Base-by-base conservation (phyloP, 2,797 vertebrate genomes). In the Holocentrus rufus region DNA sequence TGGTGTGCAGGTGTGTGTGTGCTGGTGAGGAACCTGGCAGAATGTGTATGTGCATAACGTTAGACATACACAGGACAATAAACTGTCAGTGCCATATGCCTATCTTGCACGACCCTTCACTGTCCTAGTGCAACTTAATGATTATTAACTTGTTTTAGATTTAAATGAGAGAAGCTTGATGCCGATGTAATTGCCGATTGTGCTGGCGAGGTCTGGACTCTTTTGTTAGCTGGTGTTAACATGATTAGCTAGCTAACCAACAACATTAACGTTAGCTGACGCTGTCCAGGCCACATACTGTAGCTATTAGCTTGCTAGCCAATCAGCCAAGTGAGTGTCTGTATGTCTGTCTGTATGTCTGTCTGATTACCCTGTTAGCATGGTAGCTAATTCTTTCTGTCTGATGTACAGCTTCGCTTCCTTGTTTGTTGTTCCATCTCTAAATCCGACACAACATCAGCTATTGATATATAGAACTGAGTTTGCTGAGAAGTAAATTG, bases 141-240 rank as follows among this genome's bases (percentile, higher is more conserved):
- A 30, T 7, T 11, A 0, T 13, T 5, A 65, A 55, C 53, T 65
- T 39, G 53, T n/a, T 23, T 7, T 0, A 1, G n/a, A n/a, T 30
- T 17, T 34, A 20, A 20, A 11, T 63, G 8, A 4, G 1, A 4
- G 25, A 10, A 63, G 53, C 31, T 27, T 4, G 27, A 0, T n/a
- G 47, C 23, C 49, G 4, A 71, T 63, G 4, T 27, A 3, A 42
- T 39, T 69, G 52, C 7, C 60, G 22, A 14, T 8, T 18, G 34
- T 55, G 54, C 42, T 56, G 34, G 27, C 6, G 53, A 25, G 52
- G 25, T 66, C 59, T 49, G 81, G 80, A 88, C 68, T 88, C 90
- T 91, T 31, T 92, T 92, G 90, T 92, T 92, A 88, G 87, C 90
- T 62, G 79, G 1, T 81, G 87, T 90, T 85, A 87, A 87, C 86